phyloP scores from a whole-genome alignment of 2,797 vertebrate genomes.

The Cynopterus sphinx region DNA sequence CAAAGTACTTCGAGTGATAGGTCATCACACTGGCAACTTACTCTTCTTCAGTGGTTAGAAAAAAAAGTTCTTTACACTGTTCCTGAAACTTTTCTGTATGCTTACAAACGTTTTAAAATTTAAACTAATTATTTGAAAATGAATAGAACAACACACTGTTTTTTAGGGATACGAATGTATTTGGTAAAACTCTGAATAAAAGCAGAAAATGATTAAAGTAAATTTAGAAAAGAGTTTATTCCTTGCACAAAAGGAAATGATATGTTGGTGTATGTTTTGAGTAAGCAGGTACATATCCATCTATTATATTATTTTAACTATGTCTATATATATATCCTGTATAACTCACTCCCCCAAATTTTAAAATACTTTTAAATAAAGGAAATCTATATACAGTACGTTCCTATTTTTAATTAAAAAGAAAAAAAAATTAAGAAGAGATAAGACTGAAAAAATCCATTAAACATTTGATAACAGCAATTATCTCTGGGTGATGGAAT shows the following conservation, averaged over 20 bases:
- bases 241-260: neutral
- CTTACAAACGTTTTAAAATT: neutral
- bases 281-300: neutral
- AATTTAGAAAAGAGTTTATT: neutral
- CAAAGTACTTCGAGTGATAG: neutral
- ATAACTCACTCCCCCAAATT: neutral
- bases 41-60: neutral
- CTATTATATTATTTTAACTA: neutral
- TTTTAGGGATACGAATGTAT: neutral
- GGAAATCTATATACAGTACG: neutral
- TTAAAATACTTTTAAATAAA: neutral
- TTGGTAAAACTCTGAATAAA: neutral
- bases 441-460: neutral
- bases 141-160: neutral
- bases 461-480: neutral
- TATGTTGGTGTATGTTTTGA: neutral
- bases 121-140: neutral
- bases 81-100: neutral
- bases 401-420: neutral
- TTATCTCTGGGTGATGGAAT: neutral
- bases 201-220: neutral
- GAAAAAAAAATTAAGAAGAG: neutral
- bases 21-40: neutral
- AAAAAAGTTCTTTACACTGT: neutral
- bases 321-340: neutral